Conservation (phyloP, 2,888 invertebrate genomes). For the Phymatocera aterrima region DNA sequence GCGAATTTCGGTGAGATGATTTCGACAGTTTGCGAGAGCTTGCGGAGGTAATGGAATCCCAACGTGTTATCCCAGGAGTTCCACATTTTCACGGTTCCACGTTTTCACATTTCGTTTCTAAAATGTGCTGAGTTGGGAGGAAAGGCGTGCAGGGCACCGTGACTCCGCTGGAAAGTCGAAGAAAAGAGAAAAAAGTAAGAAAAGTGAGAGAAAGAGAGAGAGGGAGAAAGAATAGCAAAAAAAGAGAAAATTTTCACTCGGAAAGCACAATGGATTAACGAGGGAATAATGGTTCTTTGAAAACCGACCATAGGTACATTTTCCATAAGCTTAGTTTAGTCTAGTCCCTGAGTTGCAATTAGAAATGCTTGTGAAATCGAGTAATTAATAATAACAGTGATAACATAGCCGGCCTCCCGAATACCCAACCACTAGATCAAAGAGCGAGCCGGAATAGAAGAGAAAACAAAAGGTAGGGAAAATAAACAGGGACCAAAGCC, state of each 20-base stretch:
- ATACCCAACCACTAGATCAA: slow-evolving; percentile 1
- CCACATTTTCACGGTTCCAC: too few relatives aligned
- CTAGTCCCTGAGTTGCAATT: neutral
- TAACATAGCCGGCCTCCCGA: neutral
- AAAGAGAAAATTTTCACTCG: neutral
- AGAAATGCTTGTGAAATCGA: neutral
- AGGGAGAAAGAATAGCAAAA: neutral
- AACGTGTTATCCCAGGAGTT: neutral
- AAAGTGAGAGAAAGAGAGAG: neutral
- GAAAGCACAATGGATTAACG: slow-evolving; percentile 2
- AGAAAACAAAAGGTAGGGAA: neutral
- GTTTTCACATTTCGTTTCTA: neutral
- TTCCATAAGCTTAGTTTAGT: too few relatives aligned
- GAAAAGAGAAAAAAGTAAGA: too few relatives aligned
- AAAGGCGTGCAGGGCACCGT: neutral
- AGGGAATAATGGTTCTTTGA: neutral
- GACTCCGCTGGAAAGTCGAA: neutral
- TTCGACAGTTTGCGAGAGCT: neutral
- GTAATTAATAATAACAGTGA: neutral
- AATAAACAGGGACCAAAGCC: neutral
- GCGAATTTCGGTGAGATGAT: neutral
- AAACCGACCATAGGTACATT: too few relatives aligned
- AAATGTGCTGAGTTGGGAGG: neutral
- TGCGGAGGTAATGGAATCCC: neutral
- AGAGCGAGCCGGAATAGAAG: neutral